Base-by-base conservation (phyloP, 2,888 invertebrate genomes). In the Saturnia pavonia region DNA sequence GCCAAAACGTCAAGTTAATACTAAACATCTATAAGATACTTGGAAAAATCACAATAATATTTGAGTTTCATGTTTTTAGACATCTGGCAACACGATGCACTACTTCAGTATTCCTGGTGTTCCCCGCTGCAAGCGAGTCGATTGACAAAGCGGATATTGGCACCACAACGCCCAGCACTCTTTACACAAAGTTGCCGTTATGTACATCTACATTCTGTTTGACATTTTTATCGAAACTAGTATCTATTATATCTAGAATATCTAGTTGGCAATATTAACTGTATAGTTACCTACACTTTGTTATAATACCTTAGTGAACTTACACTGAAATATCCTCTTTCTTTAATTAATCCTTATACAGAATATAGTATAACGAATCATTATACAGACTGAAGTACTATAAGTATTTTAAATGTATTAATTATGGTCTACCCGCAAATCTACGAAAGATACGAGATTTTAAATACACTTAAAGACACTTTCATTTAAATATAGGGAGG, bases 91-190 rank as follows among this genome's bases (percentile, higher is more conserved):
- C 71, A 71, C 70, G 60, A 48, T 70, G 69, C 69, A 70, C 74
- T 70, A 68, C 67, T 65, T 72, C 69, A 71, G 71, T 73, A 68
- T 73, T 70, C 65, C 69, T 51, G 54, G 51, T 67, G 67, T 67
- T 69, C 68, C 69, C 54, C 67, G 70, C 22, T 54, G 68, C 72
- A 69, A 63, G 68, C 69, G 69, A 48, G 48, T 40, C 70, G 74
- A 73, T 69, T 72, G 73, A 71, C 73, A 69, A 63, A 48, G 57
- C 73, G 73, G 73, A 73, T 73, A 73, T 73, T 73, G 73, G 67
- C 67, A 66, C 74, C 66, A 73, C 74, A 72, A 73, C 70, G 65
- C 45, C 60, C 40, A 34, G 40, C 65, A 70, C 51, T 42, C 74
- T 72, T 70, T 63, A 68, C 72, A 69, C 40, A 40, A 34, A 65